Evolutionary conservation across 2,113 vertebrate genomes (phyloP).

Genomic region (Monopterus albus): DNA sequence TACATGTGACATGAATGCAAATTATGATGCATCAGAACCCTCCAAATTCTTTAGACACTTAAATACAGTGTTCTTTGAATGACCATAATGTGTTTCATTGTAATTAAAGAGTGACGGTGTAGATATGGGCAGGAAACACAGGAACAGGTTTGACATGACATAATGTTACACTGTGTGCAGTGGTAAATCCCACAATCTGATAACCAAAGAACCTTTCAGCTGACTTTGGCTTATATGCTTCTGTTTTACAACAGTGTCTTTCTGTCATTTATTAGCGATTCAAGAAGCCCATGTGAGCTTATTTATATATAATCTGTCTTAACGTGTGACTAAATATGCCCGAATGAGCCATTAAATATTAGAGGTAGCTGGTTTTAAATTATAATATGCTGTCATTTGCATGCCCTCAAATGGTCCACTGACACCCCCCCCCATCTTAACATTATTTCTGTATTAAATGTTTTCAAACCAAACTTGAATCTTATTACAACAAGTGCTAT

Average conservation of each 20-base stretch:
- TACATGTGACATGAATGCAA: slow-evolving; percentile 34
- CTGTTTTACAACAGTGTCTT: background rate
- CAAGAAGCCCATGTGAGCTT: background rate
- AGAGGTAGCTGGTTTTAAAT: slow-evolving; percentile 25
- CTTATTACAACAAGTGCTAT: slow-evolving; percentile 73
- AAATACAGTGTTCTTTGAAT: background rate
- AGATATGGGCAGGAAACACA: no score
- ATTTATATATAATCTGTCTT: background rate
- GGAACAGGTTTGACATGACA: no score
- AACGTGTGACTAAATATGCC: background rate
- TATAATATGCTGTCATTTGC: slow-evolving; percentile 11
- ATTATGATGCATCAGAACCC: slow-evolving; percentile 1
- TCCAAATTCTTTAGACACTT: background rate
- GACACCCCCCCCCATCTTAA: slow-evolving; percentile 56
- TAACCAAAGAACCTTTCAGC: background rate
- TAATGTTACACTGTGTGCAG: no score
- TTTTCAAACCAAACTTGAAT: slow-evolving; percentile 72
- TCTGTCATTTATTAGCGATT: background rate
- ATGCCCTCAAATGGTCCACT: slow-evolving; percentile 42
- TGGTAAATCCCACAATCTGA: no score
- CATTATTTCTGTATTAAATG: slow-evolving; percentile 60
- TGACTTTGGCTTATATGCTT: slow-evolving; percentile 11
- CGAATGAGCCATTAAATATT: slow-evolving; percentile 21
- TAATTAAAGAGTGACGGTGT: no score
- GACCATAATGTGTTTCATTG: background rate